Percentiles rank a stretch among this genome's conserved stretches.
These are phyloP conservation scores for Lysandra coridon DNA, from an alignment of 2,888 invertebrate genomes.

Conservation along the genomic window DNA sequence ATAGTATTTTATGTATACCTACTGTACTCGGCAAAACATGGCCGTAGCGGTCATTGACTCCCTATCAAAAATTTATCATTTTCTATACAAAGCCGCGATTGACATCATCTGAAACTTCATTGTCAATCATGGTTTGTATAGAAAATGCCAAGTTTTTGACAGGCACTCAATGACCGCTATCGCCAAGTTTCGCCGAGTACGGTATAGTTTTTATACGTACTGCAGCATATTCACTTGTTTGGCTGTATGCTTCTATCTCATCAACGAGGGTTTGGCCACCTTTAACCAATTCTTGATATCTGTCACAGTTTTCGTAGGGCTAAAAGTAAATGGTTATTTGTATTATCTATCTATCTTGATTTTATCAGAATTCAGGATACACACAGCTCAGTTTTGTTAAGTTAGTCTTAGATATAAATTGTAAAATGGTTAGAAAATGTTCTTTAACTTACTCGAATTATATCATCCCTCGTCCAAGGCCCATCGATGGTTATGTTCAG, in stretches of 20 bases:
- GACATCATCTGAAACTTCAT: too few relatives aligned
- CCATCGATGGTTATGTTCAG: constrained; percentile 52
- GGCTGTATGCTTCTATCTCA: constrained; percentile 52
- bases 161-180: too few relatives aligned
- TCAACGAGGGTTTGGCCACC: constrained; percentile 49
- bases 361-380: too few relatives aligned
- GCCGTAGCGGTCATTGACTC: too few relatives aligned
- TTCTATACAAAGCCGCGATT: too few relatives aligned
- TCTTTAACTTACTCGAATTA: constrained; percentile 57
- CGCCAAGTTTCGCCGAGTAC: too few relatives aligned
- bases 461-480: constrained; percentile 52
- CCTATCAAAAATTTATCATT: too few relatives aligned
- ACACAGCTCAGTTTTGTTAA: background rate
- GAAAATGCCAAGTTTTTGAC: too few relatives aligned
- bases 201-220: constrained; percentile 46
- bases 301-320: constrained; percentile 74
- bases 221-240: constrained; percentile 49
- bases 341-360: background rate
- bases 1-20: too few relatives aligned
- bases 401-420: too few relatives aligned
- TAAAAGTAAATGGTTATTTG: constrained; percentile 43
- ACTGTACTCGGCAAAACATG: too few relatives aligned
- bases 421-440: background rate
- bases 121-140: too few relatives aligned
- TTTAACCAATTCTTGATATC: constrained; percentile 66